Evolutionary conservation across 1,140 invertebrate species (phyloP).

Genomic region (Charaxes varanes): DNA sequence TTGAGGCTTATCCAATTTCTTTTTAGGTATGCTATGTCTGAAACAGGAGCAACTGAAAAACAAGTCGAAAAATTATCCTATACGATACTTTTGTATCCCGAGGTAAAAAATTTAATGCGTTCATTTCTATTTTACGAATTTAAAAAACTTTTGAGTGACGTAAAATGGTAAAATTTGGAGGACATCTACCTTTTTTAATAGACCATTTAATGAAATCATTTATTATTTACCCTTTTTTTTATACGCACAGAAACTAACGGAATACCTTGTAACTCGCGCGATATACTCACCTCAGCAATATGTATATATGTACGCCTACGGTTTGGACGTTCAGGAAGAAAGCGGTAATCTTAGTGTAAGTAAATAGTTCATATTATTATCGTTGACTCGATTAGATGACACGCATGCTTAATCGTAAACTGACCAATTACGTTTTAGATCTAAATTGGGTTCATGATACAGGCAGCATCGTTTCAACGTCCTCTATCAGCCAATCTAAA

Average conservation of each 20-base stretch:
- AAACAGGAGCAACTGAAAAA: slow-evolving; percentile 27
- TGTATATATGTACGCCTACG: slow-evolving; percentile 49
- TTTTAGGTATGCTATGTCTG: slow-evolving; percentile 46
- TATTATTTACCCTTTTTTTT: too few species aligned
- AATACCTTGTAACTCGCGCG: slow-evolving; percentile 49
- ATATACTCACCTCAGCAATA: slow-evolving; percentile 54
- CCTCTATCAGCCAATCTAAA: too few species aligned
- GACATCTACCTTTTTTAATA: slow-evolving; percentile 1
- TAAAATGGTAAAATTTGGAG: too few species aligned
- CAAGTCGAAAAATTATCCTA: slow-evolving; percentile 35
- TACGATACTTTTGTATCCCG: slow-evolving; percentile 31
- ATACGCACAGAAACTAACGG: slow-evolving; percentile 46
- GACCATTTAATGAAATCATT: neutral
- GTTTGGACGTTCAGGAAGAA: slow-evolving; percentile 31
- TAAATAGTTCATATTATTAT: slow-evolving; percentile 1
- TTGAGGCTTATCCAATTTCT: too few species aligned
- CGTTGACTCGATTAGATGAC: too few species aligned
- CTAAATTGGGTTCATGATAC: too few species aligned
- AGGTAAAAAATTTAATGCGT: slow-evolving; percentile 29
- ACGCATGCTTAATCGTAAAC: too few species aligned
- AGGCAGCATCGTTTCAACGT: too few species aligned
- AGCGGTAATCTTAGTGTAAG: slow-evolving; percentile 29
- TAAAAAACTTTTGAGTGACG: too few species aligned
- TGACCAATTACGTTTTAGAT: too few species aligned
- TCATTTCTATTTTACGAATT: slow-evolving; percentile 7